phyloP scores from a whole-genome alignment of 2,888 invertebrate genomes.

The Harpalus rubripes region DNA sequence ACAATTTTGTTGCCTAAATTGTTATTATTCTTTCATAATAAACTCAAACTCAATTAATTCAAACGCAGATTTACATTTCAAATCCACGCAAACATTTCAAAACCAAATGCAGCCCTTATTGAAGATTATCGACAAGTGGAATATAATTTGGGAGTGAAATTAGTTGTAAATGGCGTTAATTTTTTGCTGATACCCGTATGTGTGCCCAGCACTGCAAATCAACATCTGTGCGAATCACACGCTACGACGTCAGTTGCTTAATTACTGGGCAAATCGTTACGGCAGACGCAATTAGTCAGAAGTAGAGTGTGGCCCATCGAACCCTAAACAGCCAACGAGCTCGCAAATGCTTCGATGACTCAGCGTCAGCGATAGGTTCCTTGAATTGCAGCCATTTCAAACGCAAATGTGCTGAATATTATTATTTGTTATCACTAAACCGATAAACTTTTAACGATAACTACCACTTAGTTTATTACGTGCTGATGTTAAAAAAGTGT shows the following conservation, averaged over 20 bases:
- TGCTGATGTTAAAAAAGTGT: background rate
- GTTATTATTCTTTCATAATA: too few species aligned
- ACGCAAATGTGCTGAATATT: constrained; percentile 9
- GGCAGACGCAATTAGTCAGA: constrained; percentile 52
- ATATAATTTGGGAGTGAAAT: constrained; percentile 11
- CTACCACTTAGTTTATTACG: background rate
- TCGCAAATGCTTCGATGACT: constrained; percentile 12
- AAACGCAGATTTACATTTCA: too few species aligned
- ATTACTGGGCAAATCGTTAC: constrained; percentile 60
- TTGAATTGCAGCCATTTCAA: constrained; percentile 3
- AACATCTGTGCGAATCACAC: constrained; percentile 54
- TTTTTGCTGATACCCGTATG: constrained; percentile 34
- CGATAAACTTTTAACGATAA: background rate
- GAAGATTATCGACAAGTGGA: constrained; percentile 11
- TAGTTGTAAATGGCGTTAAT: constrained; percentile 25
- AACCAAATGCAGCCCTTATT: background rate
- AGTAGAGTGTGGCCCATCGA: constrained; percentile 41
- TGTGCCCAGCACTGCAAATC: constrained; percentile 33
- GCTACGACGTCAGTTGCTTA: constrained; percentile 51
- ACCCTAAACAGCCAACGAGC: constrained; percentile 23
- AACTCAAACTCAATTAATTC: too few species aligned
- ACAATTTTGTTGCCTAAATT: too few species aligned
- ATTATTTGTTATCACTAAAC: background rate
- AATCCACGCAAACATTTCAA: too few species aligned
- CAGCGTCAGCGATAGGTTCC: background rate